Evolutionary conservation across 2,113 vertebrate genomes (phyloP).

Genomic region (Perca fluviatilis): DNA sequence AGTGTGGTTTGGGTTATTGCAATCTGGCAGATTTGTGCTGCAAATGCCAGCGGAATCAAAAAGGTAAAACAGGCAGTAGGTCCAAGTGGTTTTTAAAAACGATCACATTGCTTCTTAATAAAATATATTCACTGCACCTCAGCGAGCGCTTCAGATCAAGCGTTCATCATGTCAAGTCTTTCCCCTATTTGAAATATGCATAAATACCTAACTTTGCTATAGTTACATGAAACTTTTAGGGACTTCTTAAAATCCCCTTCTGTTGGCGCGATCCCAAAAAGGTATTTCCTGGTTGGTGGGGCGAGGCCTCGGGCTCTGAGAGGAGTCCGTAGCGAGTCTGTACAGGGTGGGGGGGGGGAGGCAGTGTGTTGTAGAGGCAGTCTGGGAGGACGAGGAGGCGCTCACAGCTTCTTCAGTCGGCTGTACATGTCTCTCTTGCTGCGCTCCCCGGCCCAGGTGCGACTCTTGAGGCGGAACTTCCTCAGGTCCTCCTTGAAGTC

Average conservation of each 20-base stretch:
- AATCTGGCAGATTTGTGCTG: slow-evolving; percentile 10
- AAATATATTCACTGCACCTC: slow-evolving; percentile 9
- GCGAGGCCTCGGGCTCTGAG: slow-evolving; percentile 8
- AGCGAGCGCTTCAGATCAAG: not conserved
- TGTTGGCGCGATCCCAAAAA: not conserved
- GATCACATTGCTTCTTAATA: slow-evolving; percentile 3
- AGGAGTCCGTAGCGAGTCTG: not conserved
- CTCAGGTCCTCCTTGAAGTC: slow-evolving; percentile 92
- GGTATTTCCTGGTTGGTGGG: slow-evolving; percentile 9
- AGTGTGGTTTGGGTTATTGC: slow-evolving; percentile 36
- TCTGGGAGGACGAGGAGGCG: not conserved
- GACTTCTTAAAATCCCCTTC: not conserved
- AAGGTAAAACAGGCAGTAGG: slow-evolving; percentile 33
- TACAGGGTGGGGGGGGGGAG: not conserved
- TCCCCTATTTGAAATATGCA: slow-evolving; percentile 38
- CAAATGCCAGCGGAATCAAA: not conserved
- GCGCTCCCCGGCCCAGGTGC: slow-evolving; percentile 92
- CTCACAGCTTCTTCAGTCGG: slow-evolving; percentile 93
- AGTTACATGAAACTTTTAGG: slow-evolving; percentile 16
- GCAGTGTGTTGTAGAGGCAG: slow-evolving; percentile 40
- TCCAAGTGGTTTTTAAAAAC: slow-evolving; percentile 62
- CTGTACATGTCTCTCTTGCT: slow-evolving; percentile 97
- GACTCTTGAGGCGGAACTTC: slow-evolving; percentile 89
- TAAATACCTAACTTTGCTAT: slow-evolving; percentile 62
- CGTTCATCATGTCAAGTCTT: not conserved